phyloP scores from a whole-genome alignment of 2,113 vertebrate species.

The Hipposideros armiger region DNA sequence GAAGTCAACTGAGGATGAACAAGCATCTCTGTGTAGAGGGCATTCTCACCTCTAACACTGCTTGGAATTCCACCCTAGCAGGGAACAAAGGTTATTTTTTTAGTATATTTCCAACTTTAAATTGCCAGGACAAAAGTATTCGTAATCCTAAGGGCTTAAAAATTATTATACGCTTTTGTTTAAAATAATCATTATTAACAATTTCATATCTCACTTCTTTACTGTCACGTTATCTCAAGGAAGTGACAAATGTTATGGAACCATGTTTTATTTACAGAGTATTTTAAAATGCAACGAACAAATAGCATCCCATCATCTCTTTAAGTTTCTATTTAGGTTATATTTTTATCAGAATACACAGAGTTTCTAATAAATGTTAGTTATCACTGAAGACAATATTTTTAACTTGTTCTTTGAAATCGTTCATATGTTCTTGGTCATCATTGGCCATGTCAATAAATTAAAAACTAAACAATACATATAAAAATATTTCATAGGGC shows the following conservation, averaged over 20 bases:
- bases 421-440: neutral
- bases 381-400: neutral
- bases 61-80: neutral
- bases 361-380: neutral
- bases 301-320: neutral
- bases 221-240: neutral
- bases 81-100: neutral
- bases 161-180: neutral
- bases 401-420: slow-evolving; percentile 22
- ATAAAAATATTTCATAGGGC: slow-evolving; percentile 29
- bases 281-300: neutral
- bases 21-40: neutral
- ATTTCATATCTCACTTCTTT: neutral
- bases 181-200: slow-evolving; percentile 12
- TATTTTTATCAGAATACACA: slow-evolving; percentile 23
- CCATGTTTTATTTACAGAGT: neutral
- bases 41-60: neutral
- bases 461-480: neutral
- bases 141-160: neutral
- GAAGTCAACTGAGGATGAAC: neutral
- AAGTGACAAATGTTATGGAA: neutral
- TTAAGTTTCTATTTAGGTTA: neutral
- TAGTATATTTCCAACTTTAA: neutral
- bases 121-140: neutral
- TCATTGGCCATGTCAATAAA: neutral